Evolutionary conservation across 2,113 vertebrate species (phyloP).

Genomic region (Pseudolaguvia tuberculata): DNA sequence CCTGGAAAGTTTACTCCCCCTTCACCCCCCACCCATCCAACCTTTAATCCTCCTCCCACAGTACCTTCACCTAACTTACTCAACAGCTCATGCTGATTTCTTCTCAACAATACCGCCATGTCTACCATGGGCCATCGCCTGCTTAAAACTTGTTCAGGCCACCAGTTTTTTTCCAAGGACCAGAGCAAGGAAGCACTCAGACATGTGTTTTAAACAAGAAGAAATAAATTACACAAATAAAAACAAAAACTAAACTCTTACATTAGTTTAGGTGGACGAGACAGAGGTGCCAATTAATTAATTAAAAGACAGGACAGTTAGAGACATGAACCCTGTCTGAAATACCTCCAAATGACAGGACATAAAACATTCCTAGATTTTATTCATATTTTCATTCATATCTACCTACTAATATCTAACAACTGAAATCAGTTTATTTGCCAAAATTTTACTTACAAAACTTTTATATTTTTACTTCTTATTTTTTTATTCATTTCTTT

Average conservation of each 20-base stretch:
- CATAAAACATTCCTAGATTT: too few relatives aligned
- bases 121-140: constrained; percentile 22
- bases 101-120: constrained; percentile 31
- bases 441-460: too few relatives aligned
- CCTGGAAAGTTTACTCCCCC: constrained; percentile 29
- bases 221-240: neutral
- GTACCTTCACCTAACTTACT: constrained; percentile 34
- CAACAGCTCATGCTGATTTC: constrained; percentile 31
- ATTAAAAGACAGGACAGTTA: neutral
- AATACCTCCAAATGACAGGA: too few relatives aligned
- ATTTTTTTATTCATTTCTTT: too few relatives aligned
- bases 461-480: too few relatives aligned
- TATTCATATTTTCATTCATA: too few relatives aligned
- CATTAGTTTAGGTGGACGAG: neutral
- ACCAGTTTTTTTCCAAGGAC: constrained; percentile 47
- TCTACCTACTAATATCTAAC: too few relatives aligned
- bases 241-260: neutral
- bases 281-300: neutral
- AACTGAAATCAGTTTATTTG: too few relatives aligned
- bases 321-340: too few relatives aligned
- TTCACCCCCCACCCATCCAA: neutral
- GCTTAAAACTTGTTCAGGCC: constrained; percentile 10
- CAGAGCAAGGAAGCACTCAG: constrained; percentile 26
- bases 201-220: constrained; percentile 26
- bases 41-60: constrained; percentile 20